phyloP scores from a whole-genome alignment of 2,888 invertebrate species.

The Andrena haemorrhoa region DNA sequence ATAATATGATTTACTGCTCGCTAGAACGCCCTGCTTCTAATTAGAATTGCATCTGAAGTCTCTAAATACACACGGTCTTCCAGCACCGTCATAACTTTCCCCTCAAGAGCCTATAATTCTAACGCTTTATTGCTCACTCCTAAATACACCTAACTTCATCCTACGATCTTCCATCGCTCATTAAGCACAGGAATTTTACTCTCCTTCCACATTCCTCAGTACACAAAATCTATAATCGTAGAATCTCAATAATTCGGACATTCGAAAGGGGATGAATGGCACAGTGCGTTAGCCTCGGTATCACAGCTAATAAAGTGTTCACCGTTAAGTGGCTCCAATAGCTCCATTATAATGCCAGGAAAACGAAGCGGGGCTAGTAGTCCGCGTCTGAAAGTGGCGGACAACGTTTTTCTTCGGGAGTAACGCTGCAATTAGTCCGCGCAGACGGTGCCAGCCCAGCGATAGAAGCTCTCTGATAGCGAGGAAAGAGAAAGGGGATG shows the following conservation, averaged over 20 bases:
- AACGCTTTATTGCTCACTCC: too few species aligned
- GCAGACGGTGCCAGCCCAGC: slow-evolving; percentile 29
- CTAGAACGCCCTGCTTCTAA: neutral
- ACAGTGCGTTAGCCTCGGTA: neutral
- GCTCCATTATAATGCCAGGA: neutral
- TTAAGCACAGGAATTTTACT: too few species aligned
- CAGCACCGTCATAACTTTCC: too few species aligned
- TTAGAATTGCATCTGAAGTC: neutral
- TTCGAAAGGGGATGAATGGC: neutral
- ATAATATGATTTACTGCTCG: slow-evolving; percentile 22
- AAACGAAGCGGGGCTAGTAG: neutral
- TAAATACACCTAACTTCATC: too few species aligned
- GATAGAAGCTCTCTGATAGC: slow-evolving; percentile 18
- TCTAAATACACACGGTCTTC: neutral
- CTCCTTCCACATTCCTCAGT: too few species aligned
- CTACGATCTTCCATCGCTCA: too few species aligned
- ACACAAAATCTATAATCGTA: too few species aligned
- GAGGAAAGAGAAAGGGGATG: neutral
- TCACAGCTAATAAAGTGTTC: neutral
- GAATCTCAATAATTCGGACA: too few species aligned
- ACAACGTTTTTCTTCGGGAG: slow-evolving; percentile 29
- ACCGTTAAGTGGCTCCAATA: neutral
- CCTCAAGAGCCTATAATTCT: too few species aligned
- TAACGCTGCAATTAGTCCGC: slow-evolving; percentile 57
- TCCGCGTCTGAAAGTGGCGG: neutral